Percentiles rank a stretch among this genome's conserved stretches.
These are phyloP conservation scores for Channa maculata DNA, from an alignment of 2,113 vertebrate genomes.

Conservation along the genomic window DNA sequence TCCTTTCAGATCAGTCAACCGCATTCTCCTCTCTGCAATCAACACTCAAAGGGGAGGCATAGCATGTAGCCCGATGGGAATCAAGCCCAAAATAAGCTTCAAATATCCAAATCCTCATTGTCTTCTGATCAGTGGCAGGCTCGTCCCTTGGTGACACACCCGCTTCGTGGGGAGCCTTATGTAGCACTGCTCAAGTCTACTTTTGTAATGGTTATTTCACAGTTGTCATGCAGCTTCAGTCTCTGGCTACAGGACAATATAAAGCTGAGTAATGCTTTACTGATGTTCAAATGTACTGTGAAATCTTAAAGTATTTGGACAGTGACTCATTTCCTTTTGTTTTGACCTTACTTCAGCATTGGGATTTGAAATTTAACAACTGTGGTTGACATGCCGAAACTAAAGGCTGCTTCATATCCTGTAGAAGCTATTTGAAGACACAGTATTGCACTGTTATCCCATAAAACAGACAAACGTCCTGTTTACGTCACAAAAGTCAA, in stretches of 20 bases:
- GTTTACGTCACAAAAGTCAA: no score
- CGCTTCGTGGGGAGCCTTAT: constrained; percentile 45
- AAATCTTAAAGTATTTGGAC: constrained; percentile 42
- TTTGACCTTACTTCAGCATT: constrained; percentile 4
- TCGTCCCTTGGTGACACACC: constrained; percentile 55
- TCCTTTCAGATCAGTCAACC: constrained; percentile 77
- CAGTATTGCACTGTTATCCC: no score
- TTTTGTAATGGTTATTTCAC: constrained; percentile 63
- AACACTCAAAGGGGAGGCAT: constrained; percentile 68
- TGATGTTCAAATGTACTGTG: constrained; percentile 29
- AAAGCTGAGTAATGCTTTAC: constrained; percentile 36
- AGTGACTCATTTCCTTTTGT: constrained; percentile 38
- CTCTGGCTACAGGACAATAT: constrained; percentile 50
- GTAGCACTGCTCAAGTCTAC: constrained; percentile 51
- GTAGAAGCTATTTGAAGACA: no score
- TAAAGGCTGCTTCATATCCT: not conserved
- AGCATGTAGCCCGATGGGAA: constrained; percentile 59
- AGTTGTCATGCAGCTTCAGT: constrained; percentile 58
- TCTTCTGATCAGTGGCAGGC: constrained; percentile 46
- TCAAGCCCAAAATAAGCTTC: constrained; percentile 52
- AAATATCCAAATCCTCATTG: constrained; percentile 58
- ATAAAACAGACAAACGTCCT: no score
- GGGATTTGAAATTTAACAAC: not conserved
- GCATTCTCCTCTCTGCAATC: constrained; percentile 67
- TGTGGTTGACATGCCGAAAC: constrained; percentile 1